Evolutionary conservation across 2,888 invertebrate species (phyloP).

Genomic region (Platycheirus rosarum): DNA sequence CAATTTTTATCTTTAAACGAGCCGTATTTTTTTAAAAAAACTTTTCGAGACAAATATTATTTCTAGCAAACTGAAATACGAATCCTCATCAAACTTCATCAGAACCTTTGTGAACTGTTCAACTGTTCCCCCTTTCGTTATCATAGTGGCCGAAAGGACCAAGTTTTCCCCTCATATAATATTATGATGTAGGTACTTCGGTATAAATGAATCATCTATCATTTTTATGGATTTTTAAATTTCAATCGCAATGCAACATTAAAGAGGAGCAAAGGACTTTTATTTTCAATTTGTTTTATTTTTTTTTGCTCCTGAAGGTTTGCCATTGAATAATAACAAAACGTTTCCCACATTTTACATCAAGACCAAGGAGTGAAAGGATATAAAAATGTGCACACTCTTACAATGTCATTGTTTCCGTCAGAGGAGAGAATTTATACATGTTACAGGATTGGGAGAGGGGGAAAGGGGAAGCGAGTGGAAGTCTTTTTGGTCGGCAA

Average conservation of each 20-base stretch:
- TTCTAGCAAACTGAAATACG: slow-evolving; percentile 25
- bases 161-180: slow-evolving; percentile 30
- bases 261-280: slow-evolving; percentile 55
- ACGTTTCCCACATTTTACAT: slow-evolving; percentile 24
- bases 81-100: slow-evolving; percentile 50
- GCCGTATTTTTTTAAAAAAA: slow-evolving; percentile 23
- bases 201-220: slow-evolving; percentile 67
- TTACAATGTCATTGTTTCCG: slow-evolving; percentile 62
- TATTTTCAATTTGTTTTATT: slow-evolving; percentile 49
- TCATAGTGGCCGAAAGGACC: slow-evolving; percentile 27
- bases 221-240: slow-evolving; percentile 71
- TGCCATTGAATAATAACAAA: slow-evolving; percentile 59
- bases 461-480: neutral
- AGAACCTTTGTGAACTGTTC: slow-evolving; percentile 23
- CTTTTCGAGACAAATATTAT: slow-evolving; percentile 51
- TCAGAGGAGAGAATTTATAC: slow-evolving; percentile 41
- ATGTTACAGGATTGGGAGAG: neutral
- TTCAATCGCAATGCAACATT: slow-evolving; percentile 66
- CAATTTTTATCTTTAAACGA: too few species aligned
- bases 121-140: neutral
- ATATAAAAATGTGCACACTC: slow-evolving; percentile 71
- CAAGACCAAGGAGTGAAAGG: slow-evolving; percentile 62
- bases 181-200: slow-evolving; percentile 26
- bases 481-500: neutral
- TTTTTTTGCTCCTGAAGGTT: slow-evolving; percentile 16